Evolutionary conservation across 2,113 vertebrate species (phyloP).

Genomic region (Rhinichthys klamathensis): DNA sequence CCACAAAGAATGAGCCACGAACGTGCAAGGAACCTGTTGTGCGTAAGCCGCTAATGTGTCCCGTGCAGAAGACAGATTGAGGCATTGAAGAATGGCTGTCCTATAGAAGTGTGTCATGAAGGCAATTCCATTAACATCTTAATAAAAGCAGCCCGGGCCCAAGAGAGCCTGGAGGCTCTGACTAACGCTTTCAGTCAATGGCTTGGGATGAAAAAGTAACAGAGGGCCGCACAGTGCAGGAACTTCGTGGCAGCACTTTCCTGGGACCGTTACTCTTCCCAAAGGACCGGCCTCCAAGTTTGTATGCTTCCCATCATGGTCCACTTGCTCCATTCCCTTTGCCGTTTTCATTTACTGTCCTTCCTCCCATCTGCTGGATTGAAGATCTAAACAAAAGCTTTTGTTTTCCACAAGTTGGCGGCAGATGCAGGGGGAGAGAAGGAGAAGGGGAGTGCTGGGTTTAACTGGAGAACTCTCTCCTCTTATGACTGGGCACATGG

Average conservation of each 20-base stretch:
- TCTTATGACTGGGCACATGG: conserved; percentile 59
- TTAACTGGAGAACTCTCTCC: conserved; percentile 51
- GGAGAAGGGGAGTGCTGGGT: conserved; percentile 58
- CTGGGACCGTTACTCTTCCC: conserved; percentile 51
- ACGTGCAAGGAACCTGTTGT: conserved; percentile 70
- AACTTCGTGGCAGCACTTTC: conserved; percentile 64
- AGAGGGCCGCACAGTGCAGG: conserved; percentile 59
- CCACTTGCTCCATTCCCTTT: conserved; percentile 62
- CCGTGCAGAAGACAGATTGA: conserved; percentile 65
- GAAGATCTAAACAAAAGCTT: conserved; percentile 72
- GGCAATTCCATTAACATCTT: conserved; percentile 80
- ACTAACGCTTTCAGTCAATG: conserved; percentile 56
- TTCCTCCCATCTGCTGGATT: conserved; percentile 77
- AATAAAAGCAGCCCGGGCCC: conserved; percentile 72
- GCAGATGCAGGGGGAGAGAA: conserved; percentile 61
- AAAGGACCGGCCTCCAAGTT: conserved; percentile 63
- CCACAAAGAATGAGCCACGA: conserved; percentile 59
- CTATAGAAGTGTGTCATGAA: conserved; percentile 76
- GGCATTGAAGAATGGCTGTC: conserved; percentile 63
- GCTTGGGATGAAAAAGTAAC: conserved; percentile 41
- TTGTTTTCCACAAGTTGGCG: conserved; percentile 74
- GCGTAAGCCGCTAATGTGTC: conserved; percentile 66
- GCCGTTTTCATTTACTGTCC: conserved; percentile 74
- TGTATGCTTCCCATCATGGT: conserved; percentile 68
- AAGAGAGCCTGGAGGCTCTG: conserved; percentile 67